phyloP scores from a whole-genome alignment of 2,797 vertebrate genomes.

The Oreortyx pictus region DNA sequence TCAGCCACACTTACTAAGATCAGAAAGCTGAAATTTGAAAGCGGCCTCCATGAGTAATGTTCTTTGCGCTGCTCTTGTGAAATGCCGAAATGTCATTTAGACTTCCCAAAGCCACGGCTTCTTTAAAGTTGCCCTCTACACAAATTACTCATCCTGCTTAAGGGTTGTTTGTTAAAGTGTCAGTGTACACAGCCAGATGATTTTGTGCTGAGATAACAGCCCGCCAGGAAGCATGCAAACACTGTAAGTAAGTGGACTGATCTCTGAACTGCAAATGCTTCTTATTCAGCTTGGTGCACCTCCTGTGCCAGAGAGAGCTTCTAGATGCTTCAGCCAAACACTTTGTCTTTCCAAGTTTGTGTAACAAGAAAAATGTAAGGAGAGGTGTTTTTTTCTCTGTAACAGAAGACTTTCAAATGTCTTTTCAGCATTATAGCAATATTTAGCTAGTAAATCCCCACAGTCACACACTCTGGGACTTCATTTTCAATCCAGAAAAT shows the following conservation, averaged over 20 bases:
- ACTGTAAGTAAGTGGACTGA: not conserved
- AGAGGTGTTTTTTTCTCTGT: not conserved
- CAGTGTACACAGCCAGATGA: constrained; percentile 38
- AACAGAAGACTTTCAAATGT: not conserved
- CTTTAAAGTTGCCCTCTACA: constrained; percentile 27
- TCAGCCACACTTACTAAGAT: not conserved
- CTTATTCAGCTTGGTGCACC: not conserved
- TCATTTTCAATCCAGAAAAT: not conserved
- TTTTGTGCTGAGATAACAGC: constrained; percentile 51
- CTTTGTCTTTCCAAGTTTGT: constrained; percentile 3
- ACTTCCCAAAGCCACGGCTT: constrained; percentile 30
- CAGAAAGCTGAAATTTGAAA: constrained; percentile 33
- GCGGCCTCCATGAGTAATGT: not conserved
- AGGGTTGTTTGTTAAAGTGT: constrained; percentile 43
- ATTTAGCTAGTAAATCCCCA: not conserved
- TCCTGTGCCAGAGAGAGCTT: not conserved
- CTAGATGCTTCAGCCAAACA: not conserved
- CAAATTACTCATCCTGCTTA: constrained; percentile 18
- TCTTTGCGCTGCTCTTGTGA: constrained; percentile 10
- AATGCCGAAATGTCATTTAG: constrained; percentile 30
- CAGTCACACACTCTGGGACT: not conserved
- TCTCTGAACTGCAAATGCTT: constrained; percentile 30
- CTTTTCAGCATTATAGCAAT: not conserved
- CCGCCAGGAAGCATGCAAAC: not conserved
- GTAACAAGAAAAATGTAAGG: not conserved